Evolutionary conservation across 1,140 invertebrate genomes (phyloP).

Genomic region (Leptinotarsa lineolata): DNA sequence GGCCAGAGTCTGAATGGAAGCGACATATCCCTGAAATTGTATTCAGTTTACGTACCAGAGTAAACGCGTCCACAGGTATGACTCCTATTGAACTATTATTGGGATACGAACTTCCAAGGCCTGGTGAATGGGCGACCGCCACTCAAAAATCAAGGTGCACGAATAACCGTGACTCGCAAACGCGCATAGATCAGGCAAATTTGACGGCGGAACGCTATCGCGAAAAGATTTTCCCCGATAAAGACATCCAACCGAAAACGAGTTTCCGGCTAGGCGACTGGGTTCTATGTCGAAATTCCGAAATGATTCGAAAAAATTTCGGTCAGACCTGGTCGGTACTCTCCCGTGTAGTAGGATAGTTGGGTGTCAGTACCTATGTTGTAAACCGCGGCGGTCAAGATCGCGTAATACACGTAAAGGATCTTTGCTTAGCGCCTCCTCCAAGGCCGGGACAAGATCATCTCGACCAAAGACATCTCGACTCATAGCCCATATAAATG

Average conservation of each 20-base stretch:
- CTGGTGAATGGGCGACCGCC: not conserved
- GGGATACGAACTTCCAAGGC: not conserved
- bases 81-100: not conserved
- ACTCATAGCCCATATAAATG: too few relatives aligned
- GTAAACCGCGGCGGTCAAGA: not conserved
- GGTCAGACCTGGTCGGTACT: not conserved
- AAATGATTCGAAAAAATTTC: not conserved
- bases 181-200: not conserved
- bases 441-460: not conserved
- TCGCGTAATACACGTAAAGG: not conserved
- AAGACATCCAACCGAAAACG: not conserved
- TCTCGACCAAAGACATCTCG: not conserved
- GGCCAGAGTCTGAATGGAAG: not conserved
- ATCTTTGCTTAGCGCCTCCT: not conserved
- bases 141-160: not conserved
- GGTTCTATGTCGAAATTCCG: not conserved
- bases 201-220: not conserved
- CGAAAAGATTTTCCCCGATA: not conserved
- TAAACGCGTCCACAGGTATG: not conserved
- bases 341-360: not conserved
- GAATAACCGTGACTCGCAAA: not conserved
- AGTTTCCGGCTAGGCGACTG: not conserved
- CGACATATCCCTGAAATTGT: not conserved
- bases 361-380: not conserved
- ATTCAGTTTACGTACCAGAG: not conserved